phyloP scores from a whole-genome alignment of 2,797 vertebrate species.

The Sarcophilus harrisii region DNA sequence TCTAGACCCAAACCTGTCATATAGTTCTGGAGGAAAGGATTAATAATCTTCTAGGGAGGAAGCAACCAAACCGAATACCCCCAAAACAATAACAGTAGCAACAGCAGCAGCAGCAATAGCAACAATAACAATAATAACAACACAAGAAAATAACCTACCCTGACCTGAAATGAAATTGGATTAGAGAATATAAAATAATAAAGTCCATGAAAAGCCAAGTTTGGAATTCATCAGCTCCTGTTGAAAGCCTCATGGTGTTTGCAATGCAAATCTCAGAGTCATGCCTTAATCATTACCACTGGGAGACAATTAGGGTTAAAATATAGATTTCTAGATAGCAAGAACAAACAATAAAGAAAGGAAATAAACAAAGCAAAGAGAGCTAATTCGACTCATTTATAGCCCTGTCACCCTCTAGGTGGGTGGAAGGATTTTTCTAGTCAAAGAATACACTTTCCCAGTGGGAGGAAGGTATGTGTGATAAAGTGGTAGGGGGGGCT shows the following conservation, averaged over 20 bases:
- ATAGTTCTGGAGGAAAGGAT: neutral
- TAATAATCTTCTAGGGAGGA: neutral
- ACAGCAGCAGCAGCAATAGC: neutral
- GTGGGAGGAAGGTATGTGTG: neutral
- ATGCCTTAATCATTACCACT: conserved; percentile 83
- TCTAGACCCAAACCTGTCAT: neutral
- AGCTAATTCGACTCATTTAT: conserved; percentile 67
- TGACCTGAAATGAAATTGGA: conserved; percentile 57
- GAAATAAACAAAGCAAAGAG: conserved; percentile 75
- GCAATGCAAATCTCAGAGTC: conserved; percentile 83
- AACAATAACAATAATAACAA: neutral
- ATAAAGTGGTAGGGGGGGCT: neutral
- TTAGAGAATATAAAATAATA: conserved; percentile 72
- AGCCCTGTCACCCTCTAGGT: conserved; percentile 58
- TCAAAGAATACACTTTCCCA: neutral
- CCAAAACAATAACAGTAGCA: neutral
- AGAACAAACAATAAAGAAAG: conserved; percentile 78
- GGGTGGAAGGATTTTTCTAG: conserved; percentile 31
- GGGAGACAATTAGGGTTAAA: conserved; percentile 87
- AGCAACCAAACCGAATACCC: neutral
- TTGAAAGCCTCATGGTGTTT: conserved; percentile 75
- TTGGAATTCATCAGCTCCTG: conserved; percentile 66
- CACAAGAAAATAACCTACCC: conserved; percentile 52
- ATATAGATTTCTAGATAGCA: conserved; percentile 82
- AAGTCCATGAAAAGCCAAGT: conserved; percentile 66